A percentile compares a stretch with the other conserved stretches of the same genome.
Evolutionary conservation across 2,113 vertebrate genomes (phyloP).

Genomic region (Bagarius yarrelli): DNA sequence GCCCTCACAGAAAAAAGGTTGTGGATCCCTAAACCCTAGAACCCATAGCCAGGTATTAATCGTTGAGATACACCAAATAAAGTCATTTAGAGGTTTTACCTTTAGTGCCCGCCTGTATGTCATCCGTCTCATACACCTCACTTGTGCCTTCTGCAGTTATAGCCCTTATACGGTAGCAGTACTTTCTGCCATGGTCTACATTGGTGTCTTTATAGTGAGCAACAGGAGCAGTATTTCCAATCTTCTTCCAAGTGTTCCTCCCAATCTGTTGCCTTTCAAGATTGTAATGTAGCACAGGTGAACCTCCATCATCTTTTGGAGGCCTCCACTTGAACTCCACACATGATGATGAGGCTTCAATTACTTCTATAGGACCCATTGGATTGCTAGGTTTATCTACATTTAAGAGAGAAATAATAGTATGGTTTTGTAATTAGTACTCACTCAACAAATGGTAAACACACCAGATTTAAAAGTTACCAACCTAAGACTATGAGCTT

Average conservation of each 20-base stretch:
- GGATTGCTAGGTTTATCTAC: slow-evolving; percentile 80
- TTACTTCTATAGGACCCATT: slow-evolving; percentile 74
- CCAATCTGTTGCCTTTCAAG: slow-evolving; percentile 81
- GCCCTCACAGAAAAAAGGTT: too few relatives aligned
- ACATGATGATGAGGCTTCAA: slow-evolving; percentile 66
- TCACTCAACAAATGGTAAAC: background rate
- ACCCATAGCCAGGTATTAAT: too few relatives aligned
- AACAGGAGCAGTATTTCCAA: slow-evolving; percentile 72
- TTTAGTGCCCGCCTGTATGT: slow-evolving; percentile 79
- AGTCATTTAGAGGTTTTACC: slow-evolving; percentile 64
- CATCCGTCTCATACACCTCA: slow-evolving; percentile 75
- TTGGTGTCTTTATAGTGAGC: slow-evolving; percentile 73
- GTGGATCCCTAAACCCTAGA: too few relatives aligned
- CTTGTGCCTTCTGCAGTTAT: slow-evolving; percentile 74
- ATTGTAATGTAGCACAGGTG: slow-evolving; percentile 71
- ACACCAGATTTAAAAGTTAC: background rate
- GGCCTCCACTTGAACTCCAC: slow-evolving; percentile 79
- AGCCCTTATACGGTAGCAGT: slow-evolving; percentile 81
- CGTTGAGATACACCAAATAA: background rate
- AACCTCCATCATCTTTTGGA: slow-evolving; percentile 80
- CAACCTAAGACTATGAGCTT: slow-evolving; percentile 78
- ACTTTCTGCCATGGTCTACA: slow-evolving; percentile 79
- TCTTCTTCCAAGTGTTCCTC: slow-evolving; percentile 76
- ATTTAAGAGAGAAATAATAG: background rate
- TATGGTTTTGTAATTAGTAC: background rate